These are phyloP conservation scores for Callinectes sapidus DNA, from an alignment of 2,888 invertebrate species.

Conservation along the genomic window DNA sequence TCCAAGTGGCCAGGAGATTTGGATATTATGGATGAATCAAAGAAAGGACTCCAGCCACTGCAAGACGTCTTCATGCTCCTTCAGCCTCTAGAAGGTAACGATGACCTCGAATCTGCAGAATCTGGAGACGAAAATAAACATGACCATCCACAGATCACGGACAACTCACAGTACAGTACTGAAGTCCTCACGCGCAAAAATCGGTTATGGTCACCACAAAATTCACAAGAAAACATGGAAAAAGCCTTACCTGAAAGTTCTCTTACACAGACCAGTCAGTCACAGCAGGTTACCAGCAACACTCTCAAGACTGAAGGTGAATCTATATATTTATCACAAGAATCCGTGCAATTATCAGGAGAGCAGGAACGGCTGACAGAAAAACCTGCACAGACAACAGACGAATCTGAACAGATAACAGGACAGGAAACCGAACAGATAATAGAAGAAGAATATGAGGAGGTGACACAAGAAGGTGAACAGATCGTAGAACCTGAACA, in stretches of 20 bases:
- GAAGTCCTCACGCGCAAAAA: not conserved
- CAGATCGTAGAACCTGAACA: not conserved
- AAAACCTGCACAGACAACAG: not conserved
- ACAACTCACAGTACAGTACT: not conserved
- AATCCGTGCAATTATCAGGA: not conserved
- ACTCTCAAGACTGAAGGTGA: not conserved
- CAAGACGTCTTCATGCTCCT: not conserved
- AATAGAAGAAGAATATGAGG: not conserved
- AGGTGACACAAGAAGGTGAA: not conserved
- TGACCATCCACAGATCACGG: not conserved
- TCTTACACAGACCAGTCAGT: not conserved
- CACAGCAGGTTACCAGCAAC: not conserved
- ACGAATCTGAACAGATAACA: not conserved
- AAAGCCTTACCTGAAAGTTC: not conserved
- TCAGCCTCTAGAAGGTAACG: not conserved
- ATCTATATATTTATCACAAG: not conserved
- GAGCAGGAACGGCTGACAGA: not conserved
- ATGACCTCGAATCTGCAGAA: not conserved
- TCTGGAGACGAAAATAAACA: not conserved
- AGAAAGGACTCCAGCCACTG: constrained; percentile 10
- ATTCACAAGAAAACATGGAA: not conserved
- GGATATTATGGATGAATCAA: not conserved
- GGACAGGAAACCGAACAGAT: not conserved
- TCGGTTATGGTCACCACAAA: not conserved
- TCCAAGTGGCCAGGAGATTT: not conserved